A percentile compares a stretch with the other conserved stretches of the same genome.
These are phyloP conservation scores for Drosophila nannoptera DNA, from an alignment of 1,140 invertebrate species.

Conservation along the genomic window DNA sequence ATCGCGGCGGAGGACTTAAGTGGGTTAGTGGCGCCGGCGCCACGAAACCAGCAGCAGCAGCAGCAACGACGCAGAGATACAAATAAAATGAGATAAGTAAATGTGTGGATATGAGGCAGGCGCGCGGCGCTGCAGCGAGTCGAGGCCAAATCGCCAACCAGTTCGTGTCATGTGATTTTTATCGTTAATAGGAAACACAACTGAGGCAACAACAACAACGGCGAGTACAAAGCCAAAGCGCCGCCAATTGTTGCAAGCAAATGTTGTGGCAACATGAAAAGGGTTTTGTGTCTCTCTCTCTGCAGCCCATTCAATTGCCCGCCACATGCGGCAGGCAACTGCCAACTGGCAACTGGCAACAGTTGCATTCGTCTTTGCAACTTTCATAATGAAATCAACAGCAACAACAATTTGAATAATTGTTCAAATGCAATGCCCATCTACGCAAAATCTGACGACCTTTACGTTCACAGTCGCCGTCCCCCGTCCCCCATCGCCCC, in stretches of 20 bases:
- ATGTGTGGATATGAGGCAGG: slow-evolving; percentile 10
- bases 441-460: slow-evolving; percentile 58
- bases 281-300: slow-evolving; percentile 52
- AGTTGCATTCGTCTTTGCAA: slow-evolving; percentile 46
- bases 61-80: not conserved
- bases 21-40: slow-evolving; percentile 75
- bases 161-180: slow-evolving; percentile 78
- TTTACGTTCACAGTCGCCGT: not conserved
- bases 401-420: slow-evolving; percentile 61
- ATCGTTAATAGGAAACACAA: slow-evolving; percentile 78
- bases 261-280: slow-evolving; percentile 75
- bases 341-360: slow-evolving; percentile 15
- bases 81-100: slow-evolving; percentile 19
- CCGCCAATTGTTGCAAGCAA: slow-evolving; percentile 64
- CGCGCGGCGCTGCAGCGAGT: slow-evolving; percentile 20
- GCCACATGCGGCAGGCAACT: slow-evolving; percentile 53
- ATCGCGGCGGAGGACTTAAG: slow-evolving; percentile 49
- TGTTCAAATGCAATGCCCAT: slow-evolving; percentile 54
- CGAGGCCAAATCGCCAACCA: slow-evolving; percentile 72
- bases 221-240: slow-evolving; percentile 64
- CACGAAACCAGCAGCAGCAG: too few species aligned
- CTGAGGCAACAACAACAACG: slow-evolving; percentile 57
- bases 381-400: slow-evolving; percentile 71
- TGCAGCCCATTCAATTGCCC: slow-evolving; percentile 53
- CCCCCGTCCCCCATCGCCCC: not conserved